Base-by-base conservation (phyloP, 2,888 invertebrate genomes). In the Dyspetes luteomarginatus region DNA sequence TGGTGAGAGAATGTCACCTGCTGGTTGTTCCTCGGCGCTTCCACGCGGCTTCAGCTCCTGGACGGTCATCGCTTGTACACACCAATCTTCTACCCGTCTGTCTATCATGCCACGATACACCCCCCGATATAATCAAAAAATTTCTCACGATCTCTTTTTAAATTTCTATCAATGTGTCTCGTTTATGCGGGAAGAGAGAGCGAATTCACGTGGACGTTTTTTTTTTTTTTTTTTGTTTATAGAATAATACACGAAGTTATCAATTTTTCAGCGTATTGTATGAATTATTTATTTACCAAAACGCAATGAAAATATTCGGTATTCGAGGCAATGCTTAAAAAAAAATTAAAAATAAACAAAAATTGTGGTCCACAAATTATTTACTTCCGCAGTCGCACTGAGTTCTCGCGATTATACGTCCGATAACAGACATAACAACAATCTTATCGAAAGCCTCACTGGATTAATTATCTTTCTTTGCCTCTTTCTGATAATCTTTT, bases 31-130 rank as follows among this genome's bases (percentile, higher is more conserved):
- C 82, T 93, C 93, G 79, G 91, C 93, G 88, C 93, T 93, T 73
- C 93, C 90, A 28, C 93, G 93, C 85, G 93, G 93, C 87, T 93
- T 93, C 85, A 93, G 93, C 89, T 94, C 94, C 89, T 94, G 93
- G 81, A 94, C 93, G 84, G 94, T 94, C 94, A 94, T 94, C 86
- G 85, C 83, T 84, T 86, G 82, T 12, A 85, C 84, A 83, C 86
- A 87, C 86, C 86, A 86, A 82, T 85, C 82, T 36, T 86, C 84
- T 43, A 86, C 85, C 45, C 82, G 85, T 76, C 85, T 86, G 83
- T 87, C 86, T 85, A 87, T 86, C 87, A 87, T 87, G 68, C 81
- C 85, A 81, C 81, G 62, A 30, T 78, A 45, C 55, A 78, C 58
- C 36, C 45, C 19, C 52, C 19, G 19, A 68, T 36, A 60, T 5